A percentile compares a stretch with the other conserved stretches of the same genome.
phyloP scores from a whole-genome alignment of 2,888 invertebrate genomes.

The Melanostoma mellinum region DNA sequence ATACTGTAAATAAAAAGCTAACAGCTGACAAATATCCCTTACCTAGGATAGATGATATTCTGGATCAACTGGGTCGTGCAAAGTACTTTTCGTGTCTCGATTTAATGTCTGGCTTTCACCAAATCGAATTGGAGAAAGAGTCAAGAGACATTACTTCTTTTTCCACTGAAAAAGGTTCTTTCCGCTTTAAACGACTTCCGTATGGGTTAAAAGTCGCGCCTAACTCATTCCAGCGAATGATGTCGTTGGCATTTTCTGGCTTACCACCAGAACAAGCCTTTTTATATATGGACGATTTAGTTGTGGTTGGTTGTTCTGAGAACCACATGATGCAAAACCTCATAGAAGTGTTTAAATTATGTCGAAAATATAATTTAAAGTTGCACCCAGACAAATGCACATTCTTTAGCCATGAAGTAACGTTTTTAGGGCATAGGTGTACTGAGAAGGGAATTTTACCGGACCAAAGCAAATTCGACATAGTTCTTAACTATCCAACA shows the following conservation, averaged over 20 bases:
- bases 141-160: constrained; percentile 21
- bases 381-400: constrained; percentile 65
- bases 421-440: constrained; percentile 45
- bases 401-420: too few species aligned
- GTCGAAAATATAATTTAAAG: constrained; percentile 38
- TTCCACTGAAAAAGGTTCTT: constrained; percentile 13
- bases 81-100: constrained; percentile 27
- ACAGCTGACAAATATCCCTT: constrained; percentile 40
- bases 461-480: constrained; percentile 23
- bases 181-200: constrained; percentile 5
- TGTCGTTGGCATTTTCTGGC: constrained; percentile 72
- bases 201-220: too few species aligned
- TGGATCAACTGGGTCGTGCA: constrained; percentile 27
- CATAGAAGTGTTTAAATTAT: constrained; percentile 5
- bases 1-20: constrained; percentile 26
- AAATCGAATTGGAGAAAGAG: constrained; percentile 19
- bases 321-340: constrained; percentile 28
- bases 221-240: constrained; percentile 74
- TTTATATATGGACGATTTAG: constrained; percentile 74
- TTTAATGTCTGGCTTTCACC: constrained; percentile 20
- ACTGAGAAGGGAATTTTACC: constrained; percentile 32
- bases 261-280: constrained; percentile 64
- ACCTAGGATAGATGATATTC: constrained; percentile 42
- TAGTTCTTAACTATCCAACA: constrained; percentile 33
- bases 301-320: constrained; percentile 72